Conservation (phyloP, 2,888 invertebrate species). For the Yponomeuta malinellus region DNA sequence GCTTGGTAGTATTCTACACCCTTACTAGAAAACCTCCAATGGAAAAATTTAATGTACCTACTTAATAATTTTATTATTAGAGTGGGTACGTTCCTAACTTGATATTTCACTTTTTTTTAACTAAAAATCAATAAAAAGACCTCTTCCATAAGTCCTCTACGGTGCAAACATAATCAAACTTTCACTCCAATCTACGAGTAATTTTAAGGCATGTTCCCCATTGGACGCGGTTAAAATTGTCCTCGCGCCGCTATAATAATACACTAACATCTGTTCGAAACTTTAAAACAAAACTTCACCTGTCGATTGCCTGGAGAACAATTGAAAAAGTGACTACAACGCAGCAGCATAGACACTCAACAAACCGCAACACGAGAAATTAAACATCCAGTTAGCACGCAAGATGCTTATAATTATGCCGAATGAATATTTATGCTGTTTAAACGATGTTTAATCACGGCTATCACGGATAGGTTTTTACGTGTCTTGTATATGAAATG, state of each 20-base stretch:
- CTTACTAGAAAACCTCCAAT: too few species aligned
- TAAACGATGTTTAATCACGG: constrained; percentile 66
- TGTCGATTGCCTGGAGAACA: neutral
- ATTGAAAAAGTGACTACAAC: neutral
- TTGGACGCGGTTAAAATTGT: neutral
- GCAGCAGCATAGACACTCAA: neutral
- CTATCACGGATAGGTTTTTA: constrained; percentile 41
- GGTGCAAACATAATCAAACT: too few species aligned
- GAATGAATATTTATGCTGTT: constrained; percentile 64
- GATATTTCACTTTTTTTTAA: too few species aligned
- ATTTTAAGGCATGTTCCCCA: too few species aligned
- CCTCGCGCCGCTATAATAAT: neutral
- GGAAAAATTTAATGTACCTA: too few species aligned
- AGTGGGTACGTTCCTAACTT: too few species aligned
- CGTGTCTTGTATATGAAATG: neutral
- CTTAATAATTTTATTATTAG: too few species aligned
- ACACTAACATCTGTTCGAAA: neutral
- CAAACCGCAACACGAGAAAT: constrained; percentile 15
- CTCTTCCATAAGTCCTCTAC: too few species aligned
- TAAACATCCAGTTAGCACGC: constrained; percentile 48
- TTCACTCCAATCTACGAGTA: too few species aligned
- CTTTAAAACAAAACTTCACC: neutral
- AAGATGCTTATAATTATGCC: constrained; percentile 34
- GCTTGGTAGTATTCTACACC: too few species aligned
- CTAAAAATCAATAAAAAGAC: too few species aligned